Percentiles rank a stretch among this genome's conserved stretches.
Conservation (phyloP, 2,113 vertebrate species). For the Halichoerus grypus region DNA sequence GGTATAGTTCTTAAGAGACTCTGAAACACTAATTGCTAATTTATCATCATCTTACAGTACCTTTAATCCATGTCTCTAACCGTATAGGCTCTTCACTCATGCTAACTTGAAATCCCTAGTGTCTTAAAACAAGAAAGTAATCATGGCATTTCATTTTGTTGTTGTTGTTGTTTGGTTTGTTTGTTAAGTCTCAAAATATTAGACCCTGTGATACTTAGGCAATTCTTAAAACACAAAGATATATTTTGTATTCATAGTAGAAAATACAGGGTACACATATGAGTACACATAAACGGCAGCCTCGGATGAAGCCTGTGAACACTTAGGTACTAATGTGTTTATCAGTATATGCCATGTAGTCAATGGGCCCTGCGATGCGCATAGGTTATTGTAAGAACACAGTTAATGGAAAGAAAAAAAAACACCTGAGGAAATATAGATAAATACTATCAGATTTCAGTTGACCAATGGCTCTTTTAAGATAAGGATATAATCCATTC, state of each 20-base stretch:
- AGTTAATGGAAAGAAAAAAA: not conserved
- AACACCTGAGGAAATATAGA: not conserved
- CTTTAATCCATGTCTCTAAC: slow-evolving; percentile 58
- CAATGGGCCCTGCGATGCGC: not conserved
- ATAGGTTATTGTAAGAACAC: not conserved
- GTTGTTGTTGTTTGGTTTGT: not conserved
- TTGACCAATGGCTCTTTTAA: not conserved
- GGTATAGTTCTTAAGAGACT: slow-evolving; percentile 47
- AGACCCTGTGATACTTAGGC: not conserved
- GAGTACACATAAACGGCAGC: not conserved
- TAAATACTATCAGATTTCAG: not conserved
- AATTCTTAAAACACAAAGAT: slow-evolving; percentile 2
- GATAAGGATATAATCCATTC: not conserved
- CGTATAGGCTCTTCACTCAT: not conserved
- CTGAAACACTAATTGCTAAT: slow-evolving; percentile 58
- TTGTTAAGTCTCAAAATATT: slow-evolving; percentile 2
- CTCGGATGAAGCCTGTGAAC: not conserved
- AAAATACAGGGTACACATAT: not conserved
- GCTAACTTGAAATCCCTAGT: not conserved
- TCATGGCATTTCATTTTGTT: not conserved
- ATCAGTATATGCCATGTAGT: not conserved
- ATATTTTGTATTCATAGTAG: not conserved
- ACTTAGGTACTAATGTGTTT: not conserved
- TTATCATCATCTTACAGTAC: slow-evolving; percentile 50
- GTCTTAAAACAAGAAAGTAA: not conserved